Base-by-base conservation (phyloP, 2,797 vertebrate genomes). In the Gymnoscopelus braueri region DNA sequence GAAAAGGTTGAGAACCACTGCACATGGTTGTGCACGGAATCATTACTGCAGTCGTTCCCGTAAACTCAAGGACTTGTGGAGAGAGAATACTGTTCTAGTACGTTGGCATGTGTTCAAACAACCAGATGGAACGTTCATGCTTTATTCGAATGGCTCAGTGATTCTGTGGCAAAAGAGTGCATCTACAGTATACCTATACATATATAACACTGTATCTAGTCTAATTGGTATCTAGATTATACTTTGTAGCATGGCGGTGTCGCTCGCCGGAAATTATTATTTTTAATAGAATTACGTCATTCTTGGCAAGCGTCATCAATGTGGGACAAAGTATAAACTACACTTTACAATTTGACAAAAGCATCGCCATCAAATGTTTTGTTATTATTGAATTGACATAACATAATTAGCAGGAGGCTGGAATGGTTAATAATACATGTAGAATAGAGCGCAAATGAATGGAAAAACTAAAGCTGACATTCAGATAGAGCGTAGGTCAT, bases 81-180 rank as follows among this genome's bases (percentile, higher is more conserved):
- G 35, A 47, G 29, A 65, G 48, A 53, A 67, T 23, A 67, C 54
- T 60, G 19, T 53, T 68, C 7, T 57, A 82, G 71, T 67, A 84
- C 74, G 74, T 59, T 7, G 19, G 0, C 52, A 72, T 73, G 62
- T 54, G 32, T 39, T 57, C 69, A 74, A 32, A 78, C 62, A 68
- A 59, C 66, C 72, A 68, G 61, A 29, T 54, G 54, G 50, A 47
- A 82, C 67, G n/a, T 66, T 72, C 64, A 72, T 67, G 63, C 54
- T 80, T 74, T 70, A 61, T 79, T 82, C 11, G 0, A 64, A 81
- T 69, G 75, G 83, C 77, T 90, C 83, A 84, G 71, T 77, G 32
- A 66, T 29, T 69, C 26, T 63, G 72, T 54, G 55, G 49, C 55
- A 52, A 71, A 13, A 65, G 7, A 50, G 5, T 47, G 5, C 35